A percentile compares a stretch with the other conserved stretches of the same genome.
Evolutionary conservation across 2,888 invertebrate species (phyloP).

Genomic region (Carpatolechia fugitivella): DNA sequence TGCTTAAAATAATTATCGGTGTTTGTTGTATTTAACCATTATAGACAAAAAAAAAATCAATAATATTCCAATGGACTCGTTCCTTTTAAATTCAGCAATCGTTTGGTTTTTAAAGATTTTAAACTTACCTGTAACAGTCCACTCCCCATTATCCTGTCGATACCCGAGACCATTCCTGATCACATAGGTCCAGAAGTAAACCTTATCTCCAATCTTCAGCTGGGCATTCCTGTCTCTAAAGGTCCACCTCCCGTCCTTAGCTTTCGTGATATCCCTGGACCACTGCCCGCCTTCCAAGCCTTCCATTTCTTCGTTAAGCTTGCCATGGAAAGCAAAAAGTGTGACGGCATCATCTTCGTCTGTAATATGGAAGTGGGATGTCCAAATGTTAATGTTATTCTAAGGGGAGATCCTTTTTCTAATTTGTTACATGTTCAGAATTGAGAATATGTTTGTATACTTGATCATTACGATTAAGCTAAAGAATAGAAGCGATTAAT

Average conservation of each 20-base stretch:
- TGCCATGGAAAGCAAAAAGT: constrained; percentile 75
- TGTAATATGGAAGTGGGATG: constrained; percentile 36
- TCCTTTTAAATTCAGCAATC: no score
- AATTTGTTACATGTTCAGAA: no score
- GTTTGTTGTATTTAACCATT: no score
- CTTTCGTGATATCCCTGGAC: constrained; percentile 81
- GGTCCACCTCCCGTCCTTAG: constrained; percentile 82
- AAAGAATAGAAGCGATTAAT: no score
- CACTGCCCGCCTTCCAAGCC: constrained; percentile 84
- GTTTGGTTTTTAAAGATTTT: no score
- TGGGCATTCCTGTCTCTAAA: constrained; percentile 80
- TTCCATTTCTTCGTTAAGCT: constrained; percentile 85
- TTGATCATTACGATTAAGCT: no score
- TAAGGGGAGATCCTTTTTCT: no score
- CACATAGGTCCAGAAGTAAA: constrained; percentile 88
- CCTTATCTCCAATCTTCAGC: constrained; percentile 82
- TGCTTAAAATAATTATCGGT: no score
- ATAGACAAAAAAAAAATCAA: no score
- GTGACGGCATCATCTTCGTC: constrained; percentile 83
- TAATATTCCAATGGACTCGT: no score
- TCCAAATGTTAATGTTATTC: no score
- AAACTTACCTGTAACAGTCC: constrained; percentile 71
- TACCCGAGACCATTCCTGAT: constrained; percentile 84
- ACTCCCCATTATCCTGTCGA: constrained; percentile 81
- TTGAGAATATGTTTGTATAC: no score